Evolutionary conservation across 2,113 vertebrate genomes (phyloP).

Genomic region (Pelecanus crispus): DNA sequence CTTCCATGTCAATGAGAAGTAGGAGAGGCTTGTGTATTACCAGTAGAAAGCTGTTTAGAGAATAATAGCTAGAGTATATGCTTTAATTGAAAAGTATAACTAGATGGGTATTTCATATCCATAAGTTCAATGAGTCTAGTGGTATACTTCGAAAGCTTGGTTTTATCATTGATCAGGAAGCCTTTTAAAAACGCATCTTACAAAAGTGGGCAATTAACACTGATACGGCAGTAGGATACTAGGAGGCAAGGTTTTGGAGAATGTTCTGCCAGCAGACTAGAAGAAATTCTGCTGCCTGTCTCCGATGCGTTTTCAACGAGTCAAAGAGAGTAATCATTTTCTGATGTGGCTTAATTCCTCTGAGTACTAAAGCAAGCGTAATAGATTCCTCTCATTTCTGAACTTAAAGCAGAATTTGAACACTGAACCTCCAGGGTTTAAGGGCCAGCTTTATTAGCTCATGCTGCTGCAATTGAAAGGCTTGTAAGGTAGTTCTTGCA

Average conservation of each 20-base stretch:
- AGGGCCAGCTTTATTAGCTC: background rate
- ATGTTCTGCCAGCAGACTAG: background rate
- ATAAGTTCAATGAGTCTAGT: background rate
- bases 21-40: background rate
- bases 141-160: background rate
- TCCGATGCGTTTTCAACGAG: rapidly evolving
- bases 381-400: background rate
- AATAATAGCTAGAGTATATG: background rate
- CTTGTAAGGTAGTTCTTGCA: slow-evolving; percentile 23
- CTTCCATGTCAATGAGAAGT: background rate
- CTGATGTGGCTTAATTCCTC: background rate
- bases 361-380: background rate
- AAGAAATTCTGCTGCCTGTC: background rate
- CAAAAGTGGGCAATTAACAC: background rate
- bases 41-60: background rate
- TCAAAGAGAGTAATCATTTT: background rate
- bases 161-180: background rate
- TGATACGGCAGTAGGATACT: rapidly evolving
- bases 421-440: background rate
- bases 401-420: background rate
- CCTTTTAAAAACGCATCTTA: background rate
- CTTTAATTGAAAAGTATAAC: background rate
- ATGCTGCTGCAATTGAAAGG: slow-evolving; percentile 21
- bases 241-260: background rate
- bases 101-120: background rate